Conservation (phyloP, 2,888 invertebrate species). For the Pyrrhosoma nymphula region DNA sequence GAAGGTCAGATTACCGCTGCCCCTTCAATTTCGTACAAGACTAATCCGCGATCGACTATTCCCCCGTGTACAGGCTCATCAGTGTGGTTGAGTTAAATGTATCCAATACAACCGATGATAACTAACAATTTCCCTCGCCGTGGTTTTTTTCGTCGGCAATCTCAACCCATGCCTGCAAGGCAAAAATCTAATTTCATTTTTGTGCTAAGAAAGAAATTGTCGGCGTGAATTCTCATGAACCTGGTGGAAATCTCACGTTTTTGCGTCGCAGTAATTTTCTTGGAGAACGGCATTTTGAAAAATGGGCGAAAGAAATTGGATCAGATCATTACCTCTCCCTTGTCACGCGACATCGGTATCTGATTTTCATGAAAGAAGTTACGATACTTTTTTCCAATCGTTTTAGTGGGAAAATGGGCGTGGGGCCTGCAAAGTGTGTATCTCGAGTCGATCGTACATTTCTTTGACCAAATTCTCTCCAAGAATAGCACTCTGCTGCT, state of each 20-base stretch:
- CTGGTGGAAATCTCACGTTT: not conserved
- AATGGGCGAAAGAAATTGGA: conserved; percentile 10
- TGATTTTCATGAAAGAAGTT: conserved; percentile 1
- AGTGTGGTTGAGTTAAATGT: too few species aligned
- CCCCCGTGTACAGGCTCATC: too few species aligned
- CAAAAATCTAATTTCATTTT: not conserved
- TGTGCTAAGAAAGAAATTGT: not conserved
- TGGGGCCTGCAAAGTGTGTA: not conserved
- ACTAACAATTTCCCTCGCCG: too few species aligned
- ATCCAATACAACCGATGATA: too few species aligned
- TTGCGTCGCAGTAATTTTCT: conserved; percentile 8
- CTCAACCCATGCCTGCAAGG: not conserved
- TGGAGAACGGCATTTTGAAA: not conserved
- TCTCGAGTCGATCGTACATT: not conserved
- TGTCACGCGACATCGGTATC: conserved; percentile 5
- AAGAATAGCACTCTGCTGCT: not conserved
- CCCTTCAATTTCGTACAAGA: too few species aligned
- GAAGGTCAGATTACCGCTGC: too few species aligned
- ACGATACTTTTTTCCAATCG: not conserved
- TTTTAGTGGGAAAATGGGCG: not conserved
- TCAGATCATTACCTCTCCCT: not conserved
- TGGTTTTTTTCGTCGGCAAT: too few species aligned
- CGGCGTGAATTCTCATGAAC: not conserved
- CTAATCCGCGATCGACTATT: too few species aligned
- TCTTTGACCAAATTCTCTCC: not conserved